Base-by-base conservation (phyloP, 1,140 invertebrate species). In the Cydia fagiglandana region DNA sequence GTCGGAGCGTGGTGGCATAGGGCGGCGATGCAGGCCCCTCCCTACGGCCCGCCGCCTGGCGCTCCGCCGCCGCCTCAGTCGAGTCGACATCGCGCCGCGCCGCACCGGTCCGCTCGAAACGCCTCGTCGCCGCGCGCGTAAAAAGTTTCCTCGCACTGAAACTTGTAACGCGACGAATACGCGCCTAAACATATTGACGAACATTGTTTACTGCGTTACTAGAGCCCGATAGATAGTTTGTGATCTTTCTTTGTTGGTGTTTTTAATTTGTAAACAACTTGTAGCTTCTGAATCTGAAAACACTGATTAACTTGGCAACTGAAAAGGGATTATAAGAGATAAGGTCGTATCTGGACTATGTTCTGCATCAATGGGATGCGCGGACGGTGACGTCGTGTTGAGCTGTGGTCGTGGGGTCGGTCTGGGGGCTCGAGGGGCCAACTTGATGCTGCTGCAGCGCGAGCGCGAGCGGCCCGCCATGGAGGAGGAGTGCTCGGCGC, bases 401-500 rank as follows among this genome's bases (percentile, higher is more conserved):
- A 78, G 73, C 68, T n/a, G 73, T 75, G 79, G 83, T 79, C 47
- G 64, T 47, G 17, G 38, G 41, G 56, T 61, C 41, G 56, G 82
- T 83, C 79, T 87, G 83, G 76, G 80, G 85, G 84, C 85, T 85
- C 79, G 85, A 79, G 73, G 30, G 15, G 81, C 82, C 77, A 85
- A 86, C 88, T 92, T 88, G 89, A 93, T 93, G 93, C 91, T 93
- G 91, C 87, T 93, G 81, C 91, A 93, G 80, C 86, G 88, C 56
- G 91, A 92, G 81, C 86, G 86, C 79, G 84, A 88, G 77, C 86
- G 81, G 79, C 78, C 80, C 78, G 83, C 80, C 77, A 93, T 93
- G 91, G 94, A 94, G 83, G 94, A 94, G 84, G 94, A 94, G 79
- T 94, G 94, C 88, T 94, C 94, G 73, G 93, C 94, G 86, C 84